A percentile compares a stretch with the other conserved stretches of the same genome.
These are phyloP conservation scores for Megathymus violae DNA, from an alignment of 1,140 invertebrate genomes.

Conservation along the genomic window DNA sequence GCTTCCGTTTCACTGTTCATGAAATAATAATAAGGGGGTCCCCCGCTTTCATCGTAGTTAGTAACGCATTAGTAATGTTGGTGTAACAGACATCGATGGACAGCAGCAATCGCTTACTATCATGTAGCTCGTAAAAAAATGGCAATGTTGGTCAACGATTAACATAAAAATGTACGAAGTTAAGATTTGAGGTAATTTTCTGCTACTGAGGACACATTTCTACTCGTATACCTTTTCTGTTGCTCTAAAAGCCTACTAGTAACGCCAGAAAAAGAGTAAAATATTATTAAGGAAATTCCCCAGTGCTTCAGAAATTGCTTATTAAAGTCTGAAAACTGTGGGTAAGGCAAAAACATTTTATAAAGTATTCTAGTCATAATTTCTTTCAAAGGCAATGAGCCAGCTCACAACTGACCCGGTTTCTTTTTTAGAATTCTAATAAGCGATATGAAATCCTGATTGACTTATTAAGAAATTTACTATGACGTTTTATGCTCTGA, in stretches of 20 bases:
- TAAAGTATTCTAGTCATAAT: conserved; percentile 1
- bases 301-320: conserved; percentile 13
- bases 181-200: no score
- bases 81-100: no score
- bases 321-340: conserved; percentile 10
- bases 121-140: no score
- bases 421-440: conserved; percentile 15
- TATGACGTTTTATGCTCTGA: no score
- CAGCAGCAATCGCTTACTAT: no score
- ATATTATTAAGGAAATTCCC: not conserved
- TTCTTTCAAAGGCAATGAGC: conserved; percentile 12
- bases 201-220: not conserved
- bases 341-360: conserved; percentile 5
- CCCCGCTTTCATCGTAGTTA: no score
- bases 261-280: not conserved
- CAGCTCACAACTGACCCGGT: conserved; percentile 15
- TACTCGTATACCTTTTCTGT: not conserved
- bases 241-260: not conserved
- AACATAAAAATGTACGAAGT: no score
- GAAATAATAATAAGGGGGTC: no score
- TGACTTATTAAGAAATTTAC: conserved; percentile 6
- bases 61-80: no score
- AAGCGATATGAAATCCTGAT: conserved; percentile 1
- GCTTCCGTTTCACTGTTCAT: no score
- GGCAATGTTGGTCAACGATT: no score